Conservation (phyloP, 2,113 vertebrate genomes). For the Channa argus region DNA sequence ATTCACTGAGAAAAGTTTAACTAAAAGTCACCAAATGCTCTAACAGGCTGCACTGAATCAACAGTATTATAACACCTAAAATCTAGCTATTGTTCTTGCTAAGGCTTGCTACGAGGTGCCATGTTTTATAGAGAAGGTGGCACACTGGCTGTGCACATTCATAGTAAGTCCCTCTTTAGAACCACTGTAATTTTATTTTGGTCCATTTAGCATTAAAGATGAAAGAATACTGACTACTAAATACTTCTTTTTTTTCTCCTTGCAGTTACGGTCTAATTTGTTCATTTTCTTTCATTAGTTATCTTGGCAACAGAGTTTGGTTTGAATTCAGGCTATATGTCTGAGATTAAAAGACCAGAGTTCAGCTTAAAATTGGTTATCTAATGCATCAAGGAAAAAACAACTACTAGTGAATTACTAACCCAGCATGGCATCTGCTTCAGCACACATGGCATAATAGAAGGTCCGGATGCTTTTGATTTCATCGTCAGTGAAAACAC, state of each 20-base stretch:
- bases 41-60: not conserved
- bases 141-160: not conserved
- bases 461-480: conserved; percentile 89
- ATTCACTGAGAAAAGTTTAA: not conserved
- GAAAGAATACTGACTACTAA: not conserved
- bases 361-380: not conserved
- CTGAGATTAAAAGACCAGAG: not conserved
- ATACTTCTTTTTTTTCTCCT: too few species aligned
- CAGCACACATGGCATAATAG: conserved; percentile 99
- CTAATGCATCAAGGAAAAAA: not conserved
- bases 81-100: not conserved
- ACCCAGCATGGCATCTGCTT: conserved; percentile 96
- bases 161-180: not conserved
- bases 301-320: not conserved
- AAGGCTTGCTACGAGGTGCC: too few species aligned
- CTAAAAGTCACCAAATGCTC: not conserved
- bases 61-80: not conserved
- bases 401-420: conserved; percentile 30
- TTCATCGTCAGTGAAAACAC: conserved; percentile 89
- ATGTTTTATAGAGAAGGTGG: not conserved
- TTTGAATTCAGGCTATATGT: not conserved
- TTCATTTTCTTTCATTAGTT: too few species aligned
- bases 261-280: too few species aligned
- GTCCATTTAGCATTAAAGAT: not conserved
- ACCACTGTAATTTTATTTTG: not conserved